phyloP scores from a whole-genome alignment of 2,113 vertebrate species.

The Laterallus jamaicensis region DNA sequence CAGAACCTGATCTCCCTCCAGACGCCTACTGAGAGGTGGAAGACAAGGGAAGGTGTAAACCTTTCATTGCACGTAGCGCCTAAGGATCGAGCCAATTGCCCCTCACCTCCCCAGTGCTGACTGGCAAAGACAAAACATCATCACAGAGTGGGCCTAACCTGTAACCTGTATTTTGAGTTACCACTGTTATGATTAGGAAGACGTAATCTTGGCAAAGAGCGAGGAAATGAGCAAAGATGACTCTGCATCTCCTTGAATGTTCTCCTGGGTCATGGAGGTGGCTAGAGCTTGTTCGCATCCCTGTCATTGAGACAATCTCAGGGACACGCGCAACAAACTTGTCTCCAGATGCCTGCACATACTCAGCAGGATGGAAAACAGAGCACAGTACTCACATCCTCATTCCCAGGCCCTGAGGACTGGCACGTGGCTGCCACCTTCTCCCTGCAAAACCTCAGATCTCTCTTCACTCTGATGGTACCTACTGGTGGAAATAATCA shows the following conservation, averaged over 20 bases:
- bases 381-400: fast-evolving
- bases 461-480: not conserved
- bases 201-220: not conserved
- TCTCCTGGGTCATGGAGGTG: not conserved
- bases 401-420: not conserved
- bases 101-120: not conserved
- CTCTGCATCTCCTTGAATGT: not conserved
- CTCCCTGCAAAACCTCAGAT: not conserved
- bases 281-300: not conserved
- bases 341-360: not conserved
- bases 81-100: fast-evolving
- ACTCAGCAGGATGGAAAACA: not conserved
- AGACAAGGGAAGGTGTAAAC: not conserved
- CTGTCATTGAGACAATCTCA: not conserved
- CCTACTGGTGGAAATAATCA: not conserved
- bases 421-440: fast-evolving
- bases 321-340: fast-evolving
- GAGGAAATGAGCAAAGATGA: not conserved
- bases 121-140: not conserved
- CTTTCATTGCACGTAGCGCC: not conserved
- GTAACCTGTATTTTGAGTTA: fast-evolving
- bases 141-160: not conserved
- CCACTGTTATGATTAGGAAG: not conserved
- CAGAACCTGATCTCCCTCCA: not conserved
- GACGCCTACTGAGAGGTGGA: not conserved